These are phyloP conservation scores for Danio tinwini DNA, from an alignment of 2,797 vertebrate species.

Conservation along the genomic window DNA sequence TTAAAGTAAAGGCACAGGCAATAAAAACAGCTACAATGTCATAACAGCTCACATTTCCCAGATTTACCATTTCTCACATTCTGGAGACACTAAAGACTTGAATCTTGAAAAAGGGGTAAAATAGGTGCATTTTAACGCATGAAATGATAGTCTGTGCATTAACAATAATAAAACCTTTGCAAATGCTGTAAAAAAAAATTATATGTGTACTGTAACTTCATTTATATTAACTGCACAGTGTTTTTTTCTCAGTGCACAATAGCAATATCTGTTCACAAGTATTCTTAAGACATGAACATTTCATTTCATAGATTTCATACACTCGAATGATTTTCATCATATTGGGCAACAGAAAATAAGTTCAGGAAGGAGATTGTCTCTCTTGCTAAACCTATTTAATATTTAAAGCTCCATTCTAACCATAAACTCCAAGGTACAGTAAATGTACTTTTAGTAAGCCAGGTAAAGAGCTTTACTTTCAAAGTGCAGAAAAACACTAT, in stretches of 20 bases:
- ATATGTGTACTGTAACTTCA: no score
- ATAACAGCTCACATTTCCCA: no score
- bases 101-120: no score
- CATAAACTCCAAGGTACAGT: neutral
- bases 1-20: no score
- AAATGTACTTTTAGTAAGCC: neutral
- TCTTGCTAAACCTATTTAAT: neutral
- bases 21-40: no score
- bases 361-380: neutral
- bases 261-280: neutral
- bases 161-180: neutral
- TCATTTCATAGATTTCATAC: neutral
- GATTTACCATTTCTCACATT: no score
- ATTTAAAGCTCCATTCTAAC: slow-evolving; percentile 1
- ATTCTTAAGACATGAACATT: slow-evolving; percentile 1
- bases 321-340: no score
- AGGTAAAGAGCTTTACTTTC: neutral
- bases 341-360: neutral
- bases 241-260: neutral
- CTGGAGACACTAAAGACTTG: no score
- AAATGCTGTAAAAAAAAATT: neutral
- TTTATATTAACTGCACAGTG: neutral
- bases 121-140: no score
- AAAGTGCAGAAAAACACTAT: neutral
- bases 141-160: neutral